These are phyloP conservation scores for Muricea muricata DNA, from an alignment of 92 coral and sea anemone species.

Conservation along the genomic window DNA sequence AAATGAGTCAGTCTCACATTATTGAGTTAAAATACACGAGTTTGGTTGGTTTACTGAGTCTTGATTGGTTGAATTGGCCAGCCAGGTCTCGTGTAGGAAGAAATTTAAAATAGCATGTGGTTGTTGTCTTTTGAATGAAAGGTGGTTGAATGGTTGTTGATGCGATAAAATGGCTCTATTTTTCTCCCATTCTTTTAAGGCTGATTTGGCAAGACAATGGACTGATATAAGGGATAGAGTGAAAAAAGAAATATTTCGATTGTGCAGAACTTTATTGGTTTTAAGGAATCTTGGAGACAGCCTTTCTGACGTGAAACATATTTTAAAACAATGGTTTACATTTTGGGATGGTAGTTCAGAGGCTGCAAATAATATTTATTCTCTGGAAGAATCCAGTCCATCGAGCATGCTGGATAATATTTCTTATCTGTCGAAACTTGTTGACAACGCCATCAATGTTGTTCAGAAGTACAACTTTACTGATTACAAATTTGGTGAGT, in stretches of 20 bases:
- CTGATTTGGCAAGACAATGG: slow-evolving; percentile 16
- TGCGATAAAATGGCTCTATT: neutral
- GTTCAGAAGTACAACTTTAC: slow-evolving; percentile 26
- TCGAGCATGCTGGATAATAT: slow-evolving; percentile 9
- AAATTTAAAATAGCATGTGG: too few relatives aligned
- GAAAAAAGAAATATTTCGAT: neutral
- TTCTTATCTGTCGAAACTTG: slow-evolving; percentile 5
- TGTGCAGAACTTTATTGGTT: slow-evolving; percentile 14
- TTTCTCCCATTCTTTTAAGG: neutral
- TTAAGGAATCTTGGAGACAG: neutral
- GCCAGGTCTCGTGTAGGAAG: too few relatives aligned
- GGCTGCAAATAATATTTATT: too few relatives aligned
- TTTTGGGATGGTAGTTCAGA: slow-evolving; percentile 14
- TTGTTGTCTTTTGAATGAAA: too few relatives aligned
- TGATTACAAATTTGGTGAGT: slow-evolving; percentile 40
- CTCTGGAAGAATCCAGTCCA: neutral
- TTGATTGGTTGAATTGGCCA: too few relatives aligned
- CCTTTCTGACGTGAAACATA: neutral
- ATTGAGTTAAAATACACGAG: too few relatives aligned
- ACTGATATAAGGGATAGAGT: slow-evolving; percentile 6
- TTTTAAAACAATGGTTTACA: slow-evolving; percentile 4
- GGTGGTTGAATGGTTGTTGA: neutral
- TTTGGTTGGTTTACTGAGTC: too few relatives aligned
- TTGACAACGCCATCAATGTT: slow-evolving; percentile 24
- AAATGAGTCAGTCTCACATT: too few relatives aligned